A percentile compares a stretch with the other conserved stretches of the same genome.
Evolutionary conservation across 2,888 invertebrate species (phyloP).

Genomic region (Hyppa rectilinea): DNA sequence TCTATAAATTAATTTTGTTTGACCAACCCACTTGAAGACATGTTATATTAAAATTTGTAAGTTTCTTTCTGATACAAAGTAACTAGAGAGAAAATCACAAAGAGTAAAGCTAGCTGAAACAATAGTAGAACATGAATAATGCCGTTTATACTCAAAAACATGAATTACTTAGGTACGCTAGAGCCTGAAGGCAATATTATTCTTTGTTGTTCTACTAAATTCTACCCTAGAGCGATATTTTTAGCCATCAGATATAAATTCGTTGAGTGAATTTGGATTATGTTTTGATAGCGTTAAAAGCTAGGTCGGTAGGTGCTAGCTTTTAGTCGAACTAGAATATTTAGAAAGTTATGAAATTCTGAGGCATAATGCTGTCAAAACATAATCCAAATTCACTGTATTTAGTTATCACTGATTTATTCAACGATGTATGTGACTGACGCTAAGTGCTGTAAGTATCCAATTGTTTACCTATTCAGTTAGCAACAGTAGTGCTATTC

Average conservation of each 20-base stretch:
- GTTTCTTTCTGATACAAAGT: conserved; percentile 16
- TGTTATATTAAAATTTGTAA: background rate
- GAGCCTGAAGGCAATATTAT: conserved; percentile 9
- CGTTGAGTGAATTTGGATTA: conserved; percentile 21
- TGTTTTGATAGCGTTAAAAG: conserved; percentile 17
- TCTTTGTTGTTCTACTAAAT: conserved; percentile 16
- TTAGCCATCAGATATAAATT: conserved; percentile 4
- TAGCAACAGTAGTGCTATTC: conserved; percentile 4
- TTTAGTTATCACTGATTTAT: too few relatives aligned
- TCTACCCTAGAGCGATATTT: conserved; percentile 11
- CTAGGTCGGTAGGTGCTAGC: too few relatives aligned
- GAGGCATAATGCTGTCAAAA: too few relatives aligned
- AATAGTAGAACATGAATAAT: conserved; percentile 29
- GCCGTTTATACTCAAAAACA: conserved; percentile 18
- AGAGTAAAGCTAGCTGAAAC: conserved; percentile 26
- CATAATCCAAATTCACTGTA: too few relatives aligned
- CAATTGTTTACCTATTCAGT: conserved; percentile 7
- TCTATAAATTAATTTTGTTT: background rate
- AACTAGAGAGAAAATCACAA: conserved; percentile 30
- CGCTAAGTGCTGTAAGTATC: background rate
- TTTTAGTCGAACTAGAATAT: too few relatives aligned
- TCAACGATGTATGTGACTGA: background rate
- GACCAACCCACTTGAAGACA: conserved; percentile 1
- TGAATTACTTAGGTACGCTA: conserved; percentile 3
- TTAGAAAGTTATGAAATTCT: too few relatives aligned